Conservation (phyloP, 2,113 vertebrate genomes). For the Sula dactylatra region DNA sequence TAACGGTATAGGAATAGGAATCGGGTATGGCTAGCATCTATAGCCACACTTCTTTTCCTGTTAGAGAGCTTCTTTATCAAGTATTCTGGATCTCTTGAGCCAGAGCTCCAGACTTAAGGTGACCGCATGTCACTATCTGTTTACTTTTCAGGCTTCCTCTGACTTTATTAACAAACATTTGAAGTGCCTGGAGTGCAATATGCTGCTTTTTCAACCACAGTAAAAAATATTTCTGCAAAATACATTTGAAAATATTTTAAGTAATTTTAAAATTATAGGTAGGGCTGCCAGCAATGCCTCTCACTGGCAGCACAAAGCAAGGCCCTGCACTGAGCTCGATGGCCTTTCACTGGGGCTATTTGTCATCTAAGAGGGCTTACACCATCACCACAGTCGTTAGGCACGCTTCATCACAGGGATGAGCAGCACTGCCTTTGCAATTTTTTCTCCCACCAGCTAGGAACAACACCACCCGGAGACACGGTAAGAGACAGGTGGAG, state of each 20-base stretch:
- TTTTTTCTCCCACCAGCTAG: background rate
- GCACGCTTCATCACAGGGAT: background rate
- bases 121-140: background rate
- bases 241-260: background rate
- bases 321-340: background rate
- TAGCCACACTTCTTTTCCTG: background rate
- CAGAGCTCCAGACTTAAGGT: conserved; percentile 13
- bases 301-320: background rate
- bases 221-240: background rate
- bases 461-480: background rate
- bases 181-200: background rate
- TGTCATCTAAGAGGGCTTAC: background rate
- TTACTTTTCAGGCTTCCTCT: conserved; percentile 48
- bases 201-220: background rate
- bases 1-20: background rate
- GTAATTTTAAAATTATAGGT: background rate
- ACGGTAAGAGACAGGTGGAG: background rate
- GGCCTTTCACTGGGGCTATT: background rate
- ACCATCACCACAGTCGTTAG: background rate
- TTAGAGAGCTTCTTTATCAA: background rate
- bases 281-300: background rate
- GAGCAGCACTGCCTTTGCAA: background rate
- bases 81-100: background rate
- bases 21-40: background rate
- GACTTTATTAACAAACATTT: conserved; percentile 31